Percentiles rank a stretch among this genome's conserved stretches.
phyloP scores from a whole-genome alignment of 37 sponge, comb jelly and placozoan genomes.

The Petrosia ficiformis region DNA sequence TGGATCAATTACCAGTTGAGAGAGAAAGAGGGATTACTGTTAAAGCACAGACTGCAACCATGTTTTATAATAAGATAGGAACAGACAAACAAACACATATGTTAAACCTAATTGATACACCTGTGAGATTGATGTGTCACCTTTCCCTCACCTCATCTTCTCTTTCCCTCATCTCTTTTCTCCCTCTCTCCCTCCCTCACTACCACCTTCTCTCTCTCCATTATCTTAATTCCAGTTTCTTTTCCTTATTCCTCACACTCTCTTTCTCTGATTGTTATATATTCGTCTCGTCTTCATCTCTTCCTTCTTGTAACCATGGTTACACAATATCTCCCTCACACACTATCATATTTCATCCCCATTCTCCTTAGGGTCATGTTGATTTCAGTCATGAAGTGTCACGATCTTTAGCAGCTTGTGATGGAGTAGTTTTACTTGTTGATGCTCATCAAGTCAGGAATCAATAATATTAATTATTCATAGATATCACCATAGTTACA shows the following conservation, averaged over 20 bases:
- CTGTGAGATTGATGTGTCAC: conserved; percentile 55
- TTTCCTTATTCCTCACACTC: too few species aligned
- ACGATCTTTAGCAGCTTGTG: conserved; percentile 87
- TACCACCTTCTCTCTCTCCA: too few species aligned
- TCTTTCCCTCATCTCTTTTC: too few species aligned
- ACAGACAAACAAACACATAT: too few species aligned
- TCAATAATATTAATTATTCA: too few species aligned
- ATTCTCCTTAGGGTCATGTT: conserved; percentile 86
- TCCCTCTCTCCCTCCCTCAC: too few species aligned
- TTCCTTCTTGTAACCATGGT: too few species aligned
- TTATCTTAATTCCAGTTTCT: too few species aligned
- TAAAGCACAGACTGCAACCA: conserved; percentile 93
- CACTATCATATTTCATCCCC: not conserved
- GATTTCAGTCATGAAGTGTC: conserved; percentile 97
- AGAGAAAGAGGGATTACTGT: conserved; percentile 96
- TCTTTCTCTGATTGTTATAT: too few species aligned
- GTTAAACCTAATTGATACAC: conserved; percentile 96
- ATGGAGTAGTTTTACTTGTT: conserved; percentile 89
- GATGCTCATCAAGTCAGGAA: conserved; percentile 97
- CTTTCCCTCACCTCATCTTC: too few species aligned
- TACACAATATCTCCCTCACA: too few species aligned
- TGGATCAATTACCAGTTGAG: conserved; percentile 94
- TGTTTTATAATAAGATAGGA: conserved; percentile 35
- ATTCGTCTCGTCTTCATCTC: too few species aligned
- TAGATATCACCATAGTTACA: not conserved